Percentiles rank a stretch among this genome's conserved stretches.
These are phyloP conservation scores for Saccostrea glomerata DNA, from an alignment of 1,140 invertebrate species.

Conservation along the genomic window DNA sequence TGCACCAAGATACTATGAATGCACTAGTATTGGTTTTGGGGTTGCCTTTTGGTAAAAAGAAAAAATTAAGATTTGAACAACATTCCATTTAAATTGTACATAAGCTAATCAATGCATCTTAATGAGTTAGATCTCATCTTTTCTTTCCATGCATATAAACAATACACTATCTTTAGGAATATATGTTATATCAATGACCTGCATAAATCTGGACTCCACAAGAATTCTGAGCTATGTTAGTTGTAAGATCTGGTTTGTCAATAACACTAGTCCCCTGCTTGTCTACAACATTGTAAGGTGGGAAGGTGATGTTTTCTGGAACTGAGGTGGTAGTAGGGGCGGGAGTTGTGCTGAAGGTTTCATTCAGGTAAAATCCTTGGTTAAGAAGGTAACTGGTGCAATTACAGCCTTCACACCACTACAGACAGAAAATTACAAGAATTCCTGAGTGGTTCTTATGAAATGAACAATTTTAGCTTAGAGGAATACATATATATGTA, in stretches of 20 bases:
- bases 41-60: not conserved
- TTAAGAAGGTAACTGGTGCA: conserved; percentile 1
- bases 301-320: not conserved
- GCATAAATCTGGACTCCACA: conserved; percentile 60
- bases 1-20: conserved; percentile 54
- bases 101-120: no score
- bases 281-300: not conserved
- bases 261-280: conserved; percentile 14
- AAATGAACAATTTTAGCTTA: no score
- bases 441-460: no score
- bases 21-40: not conserved
- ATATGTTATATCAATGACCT: not conserved
- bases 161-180: no score
- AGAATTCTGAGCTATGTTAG: conserved; percentile 7
- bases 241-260: not conserved
- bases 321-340: not conserved
- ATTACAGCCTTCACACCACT: conserved; percentile 6
- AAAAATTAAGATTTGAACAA: no score
- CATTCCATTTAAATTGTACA: no score
- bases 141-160: no score
- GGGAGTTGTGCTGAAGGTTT: conserved; percentile 17
- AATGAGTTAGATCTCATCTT: no score
- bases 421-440: not conserved
- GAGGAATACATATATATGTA: no score
- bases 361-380: conserved; percentile 19